Percentiles rank a stretch among this genome's conserved stretches.
phyloP scores from a whole-genome alignment of 2,888 invertebrate species.

The Amblyteles armatorius region DNA sequence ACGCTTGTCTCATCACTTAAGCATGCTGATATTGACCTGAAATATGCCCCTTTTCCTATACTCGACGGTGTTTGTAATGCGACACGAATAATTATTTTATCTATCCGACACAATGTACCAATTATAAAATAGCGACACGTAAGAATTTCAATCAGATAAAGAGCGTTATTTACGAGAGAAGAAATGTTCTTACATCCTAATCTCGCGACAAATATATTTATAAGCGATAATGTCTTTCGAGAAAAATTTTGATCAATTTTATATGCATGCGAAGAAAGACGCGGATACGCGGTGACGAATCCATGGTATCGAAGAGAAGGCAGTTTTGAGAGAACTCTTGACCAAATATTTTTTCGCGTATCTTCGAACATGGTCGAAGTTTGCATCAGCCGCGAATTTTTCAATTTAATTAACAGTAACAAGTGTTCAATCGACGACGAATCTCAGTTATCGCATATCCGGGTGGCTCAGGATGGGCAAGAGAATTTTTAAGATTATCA shows the following conservation, averaged over 20 bases:
- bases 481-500: slow-evolving; percentile 43
- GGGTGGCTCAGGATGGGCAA: slow-evolving; percentile 70
- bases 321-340: slow-evolving; percentile 36
- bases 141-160: slow-evolving; percentile 40
- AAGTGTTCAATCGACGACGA: slow-evolving; percentile 11
- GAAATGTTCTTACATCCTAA: slow-evolving; percentile 51
- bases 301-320: slow-evolving; percentile 59
- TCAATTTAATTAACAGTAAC: slow-evolving; percentile 26
- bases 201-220: slow-evolving; percentile 41
- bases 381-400: slow-evolving; percentile 23
- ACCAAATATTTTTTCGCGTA: slow-evolving; percentile 39
- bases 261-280: slow-evolving; percentile 19
- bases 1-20: neutral
- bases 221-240: slow-evolving; percentile 1
- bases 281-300: slow-evolving; percentile 38
- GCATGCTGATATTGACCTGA: neutral
- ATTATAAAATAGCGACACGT: slow-evolving; percentile 41
- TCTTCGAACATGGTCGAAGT: slow-evolving; percentile 9
- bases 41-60: slow-evolving; percentile 9
- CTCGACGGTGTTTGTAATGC: neutral
- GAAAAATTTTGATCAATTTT: slow-evolving; percentile 27
- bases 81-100: slow-evolving; percentile 26
- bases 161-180: slow-evolving; percentile 23
- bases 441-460: slow-evolving; percentile 59
- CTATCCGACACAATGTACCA: slow-evolving; percentile 11